Percentiles rank a stretch among this genome's conserved stretches.
Conservation (phyloP, 2,797 vertebrate species). For the Meriones psammophilus region DNA sequence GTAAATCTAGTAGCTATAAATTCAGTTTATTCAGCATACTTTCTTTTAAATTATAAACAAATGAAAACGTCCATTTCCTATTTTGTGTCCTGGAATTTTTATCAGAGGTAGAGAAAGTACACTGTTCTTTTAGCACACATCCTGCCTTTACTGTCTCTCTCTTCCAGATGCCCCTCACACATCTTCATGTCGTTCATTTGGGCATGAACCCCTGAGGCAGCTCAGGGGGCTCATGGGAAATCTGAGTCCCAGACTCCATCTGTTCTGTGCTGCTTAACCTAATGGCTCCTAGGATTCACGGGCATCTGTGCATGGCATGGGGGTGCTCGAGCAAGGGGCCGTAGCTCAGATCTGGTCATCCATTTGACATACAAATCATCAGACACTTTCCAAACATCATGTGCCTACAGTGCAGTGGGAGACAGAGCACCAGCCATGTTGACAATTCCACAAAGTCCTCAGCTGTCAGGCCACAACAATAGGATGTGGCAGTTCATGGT, state of each 20-base stretch:
- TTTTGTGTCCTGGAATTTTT: slow-evolving; percentile 33
- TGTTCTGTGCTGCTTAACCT: neutral
- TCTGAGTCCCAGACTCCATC: neutral
- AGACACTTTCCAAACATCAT: neutral
- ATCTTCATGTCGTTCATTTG: neutral
- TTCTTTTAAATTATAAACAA: slow-evolving; percentile 54
- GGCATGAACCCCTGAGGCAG: neutral
- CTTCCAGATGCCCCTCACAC: neutral
- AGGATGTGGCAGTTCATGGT: neutral
- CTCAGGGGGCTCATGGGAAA: neutral
- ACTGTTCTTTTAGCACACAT: neutral
- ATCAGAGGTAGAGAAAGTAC: slow-evolving; percentile 26
- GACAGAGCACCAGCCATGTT: neutral
- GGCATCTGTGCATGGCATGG: neutral
- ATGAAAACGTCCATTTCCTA: slow-evolving; percentile 11
- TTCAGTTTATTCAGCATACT: neutral
- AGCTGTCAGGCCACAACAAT: neutral
- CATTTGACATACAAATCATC: neutral
- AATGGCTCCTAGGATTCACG: neutral
- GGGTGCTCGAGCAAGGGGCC: neutral
- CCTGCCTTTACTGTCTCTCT: neutral
- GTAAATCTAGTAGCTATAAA: slow-evolving; percentile 21
- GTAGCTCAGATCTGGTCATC: neutral
- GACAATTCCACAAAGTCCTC: slow-evolving; percentile 1
- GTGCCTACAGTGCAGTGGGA: neutral